Evolutionary conservation across 2,797 vertebrate genomes (phyloP).

Genomic region (Sebastes wilsoni): DNA sequence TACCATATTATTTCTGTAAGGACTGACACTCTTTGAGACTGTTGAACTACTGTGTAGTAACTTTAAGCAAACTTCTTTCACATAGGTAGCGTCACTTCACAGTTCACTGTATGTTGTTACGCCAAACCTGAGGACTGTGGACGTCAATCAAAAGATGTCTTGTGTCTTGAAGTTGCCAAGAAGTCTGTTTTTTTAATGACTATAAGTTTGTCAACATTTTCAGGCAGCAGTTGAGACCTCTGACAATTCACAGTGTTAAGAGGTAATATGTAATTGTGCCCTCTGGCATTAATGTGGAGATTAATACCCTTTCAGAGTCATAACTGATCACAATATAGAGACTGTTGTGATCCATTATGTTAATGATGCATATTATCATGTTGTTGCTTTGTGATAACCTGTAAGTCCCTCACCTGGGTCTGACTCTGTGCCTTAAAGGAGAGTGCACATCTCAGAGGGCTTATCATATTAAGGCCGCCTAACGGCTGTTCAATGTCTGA

Average conservation of each 20-base stretch:
- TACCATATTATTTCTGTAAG: background rate
- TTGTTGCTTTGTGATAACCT: background rate
- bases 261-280: background rate
- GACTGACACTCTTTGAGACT: background rate
- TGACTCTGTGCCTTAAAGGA: background rate
- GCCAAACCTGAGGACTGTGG: background rate
- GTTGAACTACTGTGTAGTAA: too few relatives aligned
- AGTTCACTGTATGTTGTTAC: background rate
- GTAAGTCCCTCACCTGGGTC: background rate
- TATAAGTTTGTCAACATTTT: too few relatives aligned
- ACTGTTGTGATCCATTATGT: background rate
- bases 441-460: background rate
- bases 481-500: background rate
- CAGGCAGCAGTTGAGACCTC: background rate
- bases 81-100: background rate
- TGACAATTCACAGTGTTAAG: background rate
- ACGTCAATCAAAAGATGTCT: background rate
- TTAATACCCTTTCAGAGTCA: background rate
- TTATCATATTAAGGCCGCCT: background rate
- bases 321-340: background rate
- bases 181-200: background rate
- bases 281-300: background rate
- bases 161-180: background rate
- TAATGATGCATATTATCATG: background rate
- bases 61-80: too few relatives aligned